Evolutionary conservation across 2,113 vertebrate genomes (phyloP), one percentile per base, ranked within the genome.

Genomic region (Megalops atlanticus): DNA sequence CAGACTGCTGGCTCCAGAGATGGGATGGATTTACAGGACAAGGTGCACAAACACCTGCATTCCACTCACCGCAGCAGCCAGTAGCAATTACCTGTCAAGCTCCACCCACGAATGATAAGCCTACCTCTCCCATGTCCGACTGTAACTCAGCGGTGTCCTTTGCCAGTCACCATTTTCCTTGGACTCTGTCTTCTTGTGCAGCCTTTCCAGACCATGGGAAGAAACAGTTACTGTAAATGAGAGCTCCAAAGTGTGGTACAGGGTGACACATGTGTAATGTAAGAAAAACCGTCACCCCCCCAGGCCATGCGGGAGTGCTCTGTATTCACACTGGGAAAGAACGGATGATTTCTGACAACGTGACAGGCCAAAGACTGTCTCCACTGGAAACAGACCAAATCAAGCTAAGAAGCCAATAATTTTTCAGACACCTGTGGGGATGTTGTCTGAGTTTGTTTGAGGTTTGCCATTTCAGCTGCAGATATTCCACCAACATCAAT

Each of bases 41-140:
- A n/a, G 54, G 31, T n/a, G 24, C 11, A 27, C 10, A 31, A 18
- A 31, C n/a, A 18, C 31, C 54, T 64, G 24, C 31, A 3, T 64
- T 3, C 3, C 49, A 15, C 1, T n/a, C 54, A 64, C 24, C 4
- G 21, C 2, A 21, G 10, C 36, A 18, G 38, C 38, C 38, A 31
- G 36, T 35, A 41, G n/a, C 35, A 78, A 0, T 38, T n/a, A 64
- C 24, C 49, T 21, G 21, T 10, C 76, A 68, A 54, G 24, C n/a
- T 31, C 54, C 11, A 33, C 52, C n/a, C 24, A 33, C 76, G 16
- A 12, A 78, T n/a, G 16, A 12, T 35, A 64, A 27, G 21, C 6
- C 54, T 78, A 78, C 76, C 52, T 78, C 76, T 69, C 1, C 54
- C 54, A 43, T 11, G 54, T 31, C 54, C n/a, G n/a, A n/a, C 24